Percentiles rank a stretch among this genome's conserved stretches.
These are phyloP conservation scores for Agrenia bidenticulata DNA, from an alignment of 2,888 invertebrate genomes.

Conservation along the genomic window DNA sequence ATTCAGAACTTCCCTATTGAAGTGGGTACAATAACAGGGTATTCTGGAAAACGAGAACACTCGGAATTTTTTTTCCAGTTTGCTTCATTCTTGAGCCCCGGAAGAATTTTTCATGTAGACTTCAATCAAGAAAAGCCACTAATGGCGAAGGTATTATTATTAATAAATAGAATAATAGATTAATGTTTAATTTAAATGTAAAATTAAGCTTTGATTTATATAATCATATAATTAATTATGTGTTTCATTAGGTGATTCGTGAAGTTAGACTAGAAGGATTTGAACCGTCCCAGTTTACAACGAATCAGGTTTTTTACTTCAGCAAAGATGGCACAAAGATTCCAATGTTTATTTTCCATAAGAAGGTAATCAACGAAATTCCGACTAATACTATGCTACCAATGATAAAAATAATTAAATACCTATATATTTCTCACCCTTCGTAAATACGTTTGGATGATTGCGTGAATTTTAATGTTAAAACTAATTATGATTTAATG, in stretches of 20 bases:
- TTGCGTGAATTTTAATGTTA: too few relatives aligned
- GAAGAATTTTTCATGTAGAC: conserved; percentile 82
- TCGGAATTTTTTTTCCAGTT: conserved; percentile 91
- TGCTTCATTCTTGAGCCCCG: conserved; percentile 89
- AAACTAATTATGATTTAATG: too few relatives aligned
- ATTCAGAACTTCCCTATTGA: conserved; percentile 75
- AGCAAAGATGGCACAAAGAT: conserved; percentile 92
- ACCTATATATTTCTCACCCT: not conserved
- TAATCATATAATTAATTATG: too few relatives aligned
- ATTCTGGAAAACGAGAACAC: conserved; percentile 81
- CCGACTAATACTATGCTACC: too few relatives aligned
- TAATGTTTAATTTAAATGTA: not conserved
- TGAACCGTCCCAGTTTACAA: conserved; percentile 74
- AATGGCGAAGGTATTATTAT: conserved; percentile 65
- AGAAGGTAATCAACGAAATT: conserved; percentile 69
- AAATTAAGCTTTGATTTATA: not conserved
- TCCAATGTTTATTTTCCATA: conserved; percentile 91
- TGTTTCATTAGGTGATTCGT: conserved; percentile 67
- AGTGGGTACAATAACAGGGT: conserved; percentile 81
- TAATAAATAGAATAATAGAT: not conserved
- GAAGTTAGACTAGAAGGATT: conserved; percentile 84
- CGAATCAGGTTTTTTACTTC: conserved; percentile 85
- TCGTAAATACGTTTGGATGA: conserved; percentile 8
- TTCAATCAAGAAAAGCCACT: conserved; percentile 61
- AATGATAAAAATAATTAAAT: too few relatives aligned